Evolutionary conservation across 2,888 invertebrate species (phyloP).

Genomic region (Nasonia oneida): DNA sequence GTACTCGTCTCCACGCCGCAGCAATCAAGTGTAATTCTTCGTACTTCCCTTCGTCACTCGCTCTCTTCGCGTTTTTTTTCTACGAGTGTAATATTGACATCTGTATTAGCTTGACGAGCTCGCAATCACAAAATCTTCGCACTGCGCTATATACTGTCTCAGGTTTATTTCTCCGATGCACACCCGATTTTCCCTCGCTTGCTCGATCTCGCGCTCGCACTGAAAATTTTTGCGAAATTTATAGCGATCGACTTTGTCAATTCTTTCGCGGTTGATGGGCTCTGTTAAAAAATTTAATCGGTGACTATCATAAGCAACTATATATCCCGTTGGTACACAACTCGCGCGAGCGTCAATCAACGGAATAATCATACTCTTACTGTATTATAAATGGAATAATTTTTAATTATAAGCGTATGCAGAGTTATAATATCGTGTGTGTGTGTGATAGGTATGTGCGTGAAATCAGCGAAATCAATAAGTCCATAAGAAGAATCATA

Average conservation of each 20-base stretch:
- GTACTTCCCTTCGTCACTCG: constrained; percentile 14
- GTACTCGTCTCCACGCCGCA: constrained; percentile 57
- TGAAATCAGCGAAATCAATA: constrained; percentile 53
- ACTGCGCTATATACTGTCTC: background rate
- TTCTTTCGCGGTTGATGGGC: background rate
- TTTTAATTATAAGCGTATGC: constrained; percentile 50
- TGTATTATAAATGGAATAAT: constrained; percentile 27
- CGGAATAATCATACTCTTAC: constrained; percentile 24
- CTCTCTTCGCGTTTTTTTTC: constrained; percentile 30
- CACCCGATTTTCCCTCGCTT: background rate
- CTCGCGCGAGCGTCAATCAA: constrained; percentile 37
- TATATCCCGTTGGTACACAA: constrained; percentile 16
- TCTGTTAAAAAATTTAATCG: background rate
- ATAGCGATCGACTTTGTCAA: background rate
- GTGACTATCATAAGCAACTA: constrained; percentile 31
- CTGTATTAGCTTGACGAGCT: constrained; percentile 63
- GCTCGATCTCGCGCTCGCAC: constrained; percentile 1
- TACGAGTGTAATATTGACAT: constrained; percentile 64
- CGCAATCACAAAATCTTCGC: constrained; percentile 59
- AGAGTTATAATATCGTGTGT: constrained; percentile 24
- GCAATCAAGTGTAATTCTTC: constrained; percentile 59
- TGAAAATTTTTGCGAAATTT: background rate
- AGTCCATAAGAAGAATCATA: constrained; percentile 42
- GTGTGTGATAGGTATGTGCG: constrained; percentile 47
- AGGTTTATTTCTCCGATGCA: background rate